phyloP scores from a whole-genome alignment of 2,797 vertebrate species.

The Lagorchestes hirsutus region DNA sequence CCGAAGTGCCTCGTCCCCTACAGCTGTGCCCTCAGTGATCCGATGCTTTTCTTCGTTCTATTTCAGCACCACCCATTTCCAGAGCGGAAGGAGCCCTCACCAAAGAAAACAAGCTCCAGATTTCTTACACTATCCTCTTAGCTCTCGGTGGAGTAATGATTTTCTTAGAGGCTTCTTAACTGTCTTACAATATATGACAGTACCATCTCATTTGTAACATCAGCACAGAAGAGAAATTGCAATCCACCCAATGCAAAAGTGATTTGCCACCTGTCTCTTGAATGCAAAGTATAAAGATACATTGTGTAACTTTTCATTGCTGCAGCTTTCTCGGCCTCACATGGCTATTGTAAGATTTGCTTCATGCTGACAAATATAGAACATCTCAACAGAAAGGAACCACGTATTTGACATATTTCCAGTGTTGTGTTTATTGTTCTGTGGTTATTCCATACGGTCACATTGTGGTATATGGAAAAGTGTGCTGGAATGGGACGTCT shows the following conservation, averaged over 20 bases:
- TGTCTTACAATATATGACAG: neutral
- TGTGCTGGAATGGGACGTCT: neutral
- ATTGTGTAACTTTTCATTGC: neutral
- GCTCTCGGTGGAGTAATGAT: neutral
- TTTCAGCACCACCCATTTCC: conserved; percentile 28
- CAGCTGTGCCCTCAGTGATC: conserved; percentile 30
- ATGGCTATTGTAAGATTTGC: neutral
- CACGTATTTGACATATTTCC: neutral
- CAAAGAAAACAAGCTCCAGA: neutral
- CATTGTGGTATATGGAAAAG: neutral
- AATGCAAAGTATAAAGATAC: neutral
- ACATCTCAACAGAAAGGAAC: neutral
- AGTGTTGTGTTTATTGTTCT: neutral
- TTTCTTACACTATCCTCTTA: neutral
- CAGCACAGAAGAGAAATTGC: neutral
- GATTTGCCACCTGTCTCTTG: neutral
- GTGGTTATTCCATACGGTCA: neutral
- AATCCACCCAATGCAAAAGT: neutral
- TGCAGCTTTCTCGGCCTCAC: neutral
- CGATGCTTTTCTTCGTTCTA: conserved; percentile 12
- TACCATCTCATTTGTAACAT: neutral
- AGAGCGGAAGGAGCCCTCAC: neutral
- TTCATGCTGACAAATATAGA: neutral
- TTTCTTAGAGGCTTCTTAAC: neutral
- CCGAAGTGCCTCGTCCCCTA: neutral